Percentiles rank a stretch among this genome's conserved stretches.
Conservation (phyloP, 2,888 invertebrate genomes). For the Himalopsyche anomala region DNA sequence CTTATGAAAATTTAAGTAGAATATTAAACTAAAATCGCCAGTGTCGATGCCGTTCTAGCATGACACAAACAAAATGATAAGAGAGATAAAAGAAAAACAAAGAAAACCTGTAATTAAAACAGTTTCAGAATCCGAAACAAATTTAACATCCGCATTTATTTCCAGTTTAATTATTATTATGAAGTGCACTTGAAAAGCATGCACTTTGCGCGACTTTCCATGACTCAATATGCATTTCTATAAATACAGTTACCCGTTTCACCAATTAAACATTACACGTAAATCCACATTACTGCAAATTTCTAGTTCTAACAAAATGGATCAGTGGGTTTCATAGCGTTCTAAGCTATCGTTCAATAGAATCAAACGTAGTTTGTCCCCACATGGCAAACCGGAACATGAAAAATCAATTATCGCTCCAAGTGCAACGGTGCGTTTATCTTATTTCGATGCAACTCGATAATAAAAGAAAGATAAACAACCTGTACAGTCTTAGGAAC, state of each 20-base stretch:
- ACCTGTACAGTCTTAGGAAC: not conserved
- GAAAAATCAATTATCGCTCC: not conserved
- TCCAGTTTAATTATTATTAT: not conserved
- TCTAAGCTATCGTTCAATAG: not conserved
- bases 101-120: slow-evolving; percentile 16
- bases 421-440: not conserved
- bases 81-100: not conserved
- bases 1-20: not conserved
- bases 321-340: slow-evolving; percentile 43
- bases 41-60: too few species aligned
- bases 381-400: slow-evolving; percentile 8
- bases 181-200: not conserved
- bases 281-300: slow-evolving; percentile 39
- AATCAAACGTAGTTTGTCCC: not conserved
- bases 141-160: not conserved
- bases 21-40: too few species aligned
- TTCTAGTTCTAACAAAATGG: slow-evolving; percentile 6
- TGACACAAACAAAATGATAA: not conserved
- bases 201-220: not conserved
- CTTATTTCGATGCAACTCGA: not conserved
- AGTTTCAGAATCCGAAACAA: not conserved
- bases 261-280: slow-evolving; percentile 8
- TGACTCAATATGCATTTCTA: slow-evolving; percentile 4
- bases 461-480: slow-evolving; percentile 3
- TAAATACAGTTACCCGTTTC: not conserved